A percentile compares a stretch with the other conserved stretches of the same genome.
phyloP scores from a whole-genome alignment of 2,113 vertebrate species.

The Illadopsis cleaveri region DNA sequence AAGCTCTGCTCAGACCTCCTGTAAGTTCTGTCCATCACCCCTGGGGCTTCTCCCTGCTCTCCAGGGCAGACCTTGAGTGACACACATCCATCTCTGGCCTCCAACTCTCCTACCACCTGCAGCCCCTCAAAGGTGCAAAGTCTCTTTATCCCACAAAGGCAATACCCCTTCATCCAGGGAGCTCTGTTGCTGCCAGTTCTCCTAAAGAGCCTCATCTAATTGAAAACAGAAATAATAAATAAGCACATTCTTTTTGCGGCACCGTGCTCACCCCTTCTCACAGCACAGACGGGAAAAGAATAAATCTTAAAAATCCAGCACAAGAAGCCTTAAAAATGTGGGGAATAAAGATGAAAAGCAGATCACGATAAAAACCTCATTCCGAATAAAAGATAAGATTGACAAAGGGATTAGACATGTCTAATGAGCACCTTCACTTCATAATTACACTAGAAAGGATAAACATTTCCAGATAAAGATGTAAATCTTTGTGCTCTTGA shows the following conservation, averaged over 20 bases:
- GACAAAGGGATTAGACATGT: not conserved
- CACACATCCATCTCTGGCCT: not conserved
- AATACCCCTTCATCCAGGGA: not conserved
- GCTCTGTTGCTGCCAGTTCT: not conserved
- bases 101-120: not conserved
- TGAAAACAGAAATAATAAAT: not conserved
- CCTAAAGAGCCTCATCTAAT: not conserved
- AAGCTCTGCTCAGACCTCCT: not conserved
- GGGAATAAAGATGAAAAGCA: not conserved
- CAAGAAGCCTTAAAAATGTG: not conserved
- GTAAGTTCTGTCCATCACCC: not conserved
- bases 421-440: conserved; percentile 6
- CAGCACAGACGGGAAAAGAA: not conserved
- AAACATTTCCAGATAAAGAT: not conserved
- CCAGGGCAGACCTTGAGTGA: not conserved
- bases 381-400: not conserved
- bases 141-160: fast-evolving
- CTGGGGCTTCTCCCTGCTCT: not conserved
- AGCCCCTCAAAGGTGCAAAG: not conserved
- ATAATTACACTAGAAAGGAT: not conserved
- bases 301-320: not conserved
- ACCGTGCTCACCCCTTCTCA: not conserved
- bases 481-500: not conserved
- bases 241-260: not conserved
- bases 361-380: not conserved